Conservation (phyloP, 2,888 invertebrate species). For the Pyrochroa serraticornis region DNA sequence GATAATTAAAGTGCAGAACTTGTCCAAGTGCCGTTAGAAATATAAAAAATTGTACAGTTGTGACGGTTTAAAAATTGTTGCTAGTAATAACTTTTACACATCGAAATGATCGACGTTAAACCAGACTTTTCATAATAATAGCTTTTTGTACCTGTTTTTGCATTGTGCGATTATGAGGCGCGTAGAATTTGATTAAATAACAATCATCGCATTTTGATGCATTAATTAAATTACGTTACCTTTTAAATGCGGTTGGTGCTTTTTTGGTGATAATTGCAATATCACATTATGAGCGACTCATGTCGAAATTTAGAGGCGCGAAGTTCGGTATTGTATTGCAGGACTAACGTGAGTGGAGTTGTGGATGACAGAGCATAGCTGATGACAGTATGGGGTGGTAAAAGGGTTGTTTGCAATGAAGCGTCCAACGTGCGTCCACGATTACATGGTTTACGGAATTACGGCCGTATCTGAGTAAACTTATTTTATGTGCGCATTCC, state of each 20-base stretch:
- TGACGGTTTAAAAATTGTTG: too few relatives aligned
- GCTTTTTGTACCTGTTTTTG: slow-evolving; percentile 14
- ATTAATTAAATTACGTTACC: too few relatives aligned
- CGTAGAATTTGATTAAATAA: slow-evolving; percentile 18
- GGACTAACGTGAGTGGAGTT: too few relatives aligned
- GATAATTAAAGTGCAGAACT: too few relatives aligned
- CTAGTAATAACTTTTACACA: too few relatives aligned
- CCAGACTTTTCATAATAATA: too few relatives aligned
- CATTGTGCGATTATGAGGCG: slow-evolving; percentile 12
- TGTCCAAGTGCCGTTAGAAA: too few relatives aligned
- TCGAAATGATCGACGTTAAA: too few relatives aligned
- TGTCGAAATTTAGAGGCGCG: slow-evolving; percentile 6
- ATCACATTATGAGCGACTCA: not conserved
- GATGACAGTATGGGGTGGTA: not conserved
- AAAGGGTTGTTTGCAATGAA: slow-evolving; percentile 10
- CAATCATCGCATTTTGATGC: slow-evolving; percentile 10
- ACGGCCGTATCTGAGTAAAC: slow-evolving; percentile 4
- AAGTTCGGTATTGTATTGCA: not conserved
- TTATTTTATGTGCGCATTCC: not conserved
- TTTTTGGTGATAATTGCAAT: not conserved
- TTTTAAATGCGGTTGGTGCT: not conserved
- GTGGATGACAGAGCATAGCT: too few relatives aligned
- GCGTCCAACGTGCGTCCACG: slow-evolving; percentile 11
- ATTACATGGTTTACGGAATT: slow-evolving; percentile 8
- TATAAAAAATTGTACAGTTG: too few relatives aligned